These are phyloP conservation scores for Grallaria varia DNA, from an alignment of 2,113 vertebrate genomes.

Conservation along the genomic window DNA sequence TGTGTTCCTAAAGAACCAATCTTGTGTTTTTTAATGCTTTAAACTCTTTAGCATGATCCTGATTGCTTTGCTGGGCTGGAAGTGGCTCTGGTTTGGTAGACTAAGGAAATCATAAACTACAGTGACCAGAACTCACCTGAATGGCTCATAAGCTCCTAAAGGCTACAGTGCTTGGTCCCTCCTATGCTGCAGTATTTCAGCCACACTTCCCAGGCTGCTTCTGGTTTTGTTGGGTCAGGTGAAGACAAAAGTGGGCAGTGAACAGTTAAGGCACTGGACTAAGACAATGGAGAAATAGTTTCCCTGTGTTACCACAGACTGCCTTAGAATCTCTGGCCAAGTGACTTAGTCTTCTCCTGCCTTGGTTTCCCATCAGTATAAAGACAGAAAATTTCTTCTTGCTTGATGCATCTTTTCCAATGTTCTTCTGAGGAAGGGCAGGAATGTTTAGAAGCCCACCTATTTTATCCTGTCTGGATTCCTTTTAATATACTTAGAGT, in stretches of 20 bases:
- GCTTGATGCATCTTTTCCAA: not conserved
- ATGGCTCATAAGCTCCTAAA: not conserved
- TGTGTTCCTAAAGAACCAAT: not conserved
- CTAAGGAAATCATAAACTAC: not conserved
- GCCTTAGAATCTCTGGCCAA: not conserved
- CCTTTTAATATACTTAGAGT: not conserved
- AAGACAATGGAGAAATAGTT: not conserved
- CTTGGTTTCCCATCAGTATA: not conserved
- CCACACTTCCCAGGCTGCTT: not conserved
- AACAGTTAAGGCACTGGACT: not conserved
- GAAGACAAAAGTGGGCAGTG: not conserved
- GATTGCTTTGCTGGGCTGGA: not conserved
- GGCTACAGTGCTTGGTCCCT: rapidly evolving
- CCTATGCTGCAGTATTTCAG: not conserved
- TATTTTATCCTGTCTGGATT: not conserved
- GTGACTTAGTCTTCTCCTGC: not conserved
- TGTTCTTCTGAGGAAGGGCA: not conserved
- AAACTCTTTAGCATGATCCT: not conserved
- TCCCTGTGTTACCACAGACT: not conserved
- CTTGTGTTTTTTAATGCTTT: not conserved
- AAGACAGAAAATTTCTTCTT: not conserved
- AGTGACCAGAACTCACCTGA: not conserved
- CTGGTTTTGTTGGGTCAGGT: not conserved
- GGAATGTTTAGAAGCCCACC: not conserved
- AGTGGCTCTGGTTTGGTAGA: not conserved